These are phyloP conservation scores for Agraylea sexmaculata DNA, from an alignment of 1,140 invertebrate species.

Conservation along the genomic window DNA sequence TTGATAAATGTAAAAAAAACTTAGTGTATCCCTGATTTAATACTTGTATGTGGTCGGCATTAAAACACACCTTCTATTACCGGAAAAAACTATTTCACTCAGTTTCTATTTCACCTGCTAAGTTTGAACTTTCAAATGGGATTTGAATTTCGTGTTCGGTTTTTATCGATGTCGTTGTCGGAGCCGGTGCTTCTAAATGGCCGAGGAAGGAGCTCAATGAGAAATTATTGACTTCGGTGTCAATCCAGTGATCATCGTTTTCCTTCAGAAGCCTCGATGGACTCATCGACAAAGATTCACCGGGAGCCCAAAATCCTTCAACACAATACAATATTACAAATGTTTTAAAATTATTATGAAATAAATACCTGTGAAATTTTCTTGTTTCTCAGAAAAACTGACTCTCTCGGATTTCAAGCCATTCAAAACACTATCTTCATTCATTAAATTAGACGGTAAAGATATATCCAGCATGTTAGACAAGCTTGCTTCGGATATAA, in stretches of 20 bases:
- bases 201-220: conserved; percentile 70
- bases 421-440: conserved; percentile 13
- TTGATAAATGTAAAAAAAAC: too few relatives aligned
- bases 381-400: too few relatives aligned
- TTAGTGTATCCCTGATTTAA: too few relatives aligned
- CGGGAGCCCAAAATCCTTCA: background rate
- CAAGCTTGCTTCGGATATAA: too few relatives aligned
- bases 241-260: conserved; percentile 64
- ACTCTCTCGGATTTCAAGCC: conserved; percentile 2
- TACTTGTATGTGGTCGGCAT: too few relatives aligned
- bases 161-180: conserved; percentile 22
- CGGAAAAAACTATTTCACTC: too few relatives aligned
- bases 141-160: conserved; percentile 19
- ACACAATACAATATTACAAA: background rate
- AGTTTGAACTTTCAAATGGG: too few relatives aligned
- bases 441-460: conserved; percentile 17
- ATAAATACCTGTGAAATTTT: conserved; percentile 21
- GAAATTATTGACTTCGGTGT: conserved; percentile 66
- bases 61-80: too few relatives aligned
- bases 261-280: conserved; percentile 67
- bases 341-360: background rate
- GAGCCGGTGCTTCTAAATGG: conserved; percentile 50
- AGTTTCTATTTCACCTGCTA: too few relatives aligned
- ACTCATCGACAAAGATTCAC: conserved; percentile 37
- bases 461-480: conserved; percentile 26